Evolutionary conservation across 2,888 invertebrate genomes (phyloP).

Genomic region (Volucella zonaria): DNA sequence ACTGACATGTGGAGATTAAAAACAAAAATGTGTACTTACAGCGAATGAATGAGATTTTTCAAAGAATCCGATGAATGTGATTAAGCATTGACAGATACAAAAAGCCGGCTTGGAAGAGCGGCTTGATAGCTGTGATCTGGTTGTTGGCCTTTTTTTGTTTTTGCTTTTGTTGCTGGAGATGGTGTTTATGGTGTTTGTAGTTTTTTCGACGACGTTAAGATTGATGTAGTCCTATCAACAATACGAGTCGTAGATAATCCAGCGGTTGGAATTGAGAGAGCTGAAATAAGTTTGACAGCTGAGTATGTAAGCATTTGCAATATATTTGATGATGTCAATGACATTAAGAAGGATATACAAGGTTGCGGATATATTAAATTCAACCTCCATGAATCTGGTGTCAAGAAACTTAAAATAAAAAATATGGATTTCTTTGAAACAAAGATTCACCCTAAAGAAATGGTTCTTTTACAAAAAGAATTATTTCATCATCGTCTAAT

Average conservation of each 20-base stretch:
- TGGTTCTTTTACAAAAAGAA: too few species aligned
- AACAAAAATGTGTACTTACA: too few species aligned
- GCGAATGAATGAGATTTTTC: conserved; percentile 26
- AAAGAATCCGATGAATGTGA: conserved; percentile 46
- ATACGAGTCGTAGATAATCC: conserved; percentile 1
- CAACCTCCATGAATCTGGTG: too few species aligned
- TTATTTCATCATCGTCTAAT: too few species aligned
- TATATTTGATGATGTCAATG: too few species aligned
- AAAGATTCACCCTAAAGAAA: too few species aligned
- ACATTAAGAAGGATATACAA: too few species aligned
- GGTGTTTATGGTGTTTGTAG: neutral
- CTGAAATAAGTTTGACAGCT: neutral
- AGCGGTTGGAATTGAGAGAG: neutral
- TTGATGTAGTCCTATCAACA: conserved; percentile 20
- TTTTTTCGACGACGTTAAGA: neutral
- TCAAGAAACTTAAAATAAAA: too few species aligned
- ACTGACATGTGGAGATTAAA: too few species aligned
- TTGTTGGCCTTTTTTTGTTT: neutral
- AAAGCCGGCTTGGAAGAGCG: conserved; percentile 22
- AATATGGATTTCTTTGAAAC: too few species aligned
- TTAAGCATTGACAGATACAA: conserved; percentile 60
- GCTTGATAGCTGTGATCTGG: conserved; percentile 35
- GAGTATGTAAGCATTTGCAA: too few species aligned
- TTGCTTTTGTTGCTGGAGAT: neutral
- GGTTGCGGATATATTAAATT: too few species aligned